Conservation (phyloP, 2,797 vertebrate genomes). For the Heterohyrax brucei region DNA sequence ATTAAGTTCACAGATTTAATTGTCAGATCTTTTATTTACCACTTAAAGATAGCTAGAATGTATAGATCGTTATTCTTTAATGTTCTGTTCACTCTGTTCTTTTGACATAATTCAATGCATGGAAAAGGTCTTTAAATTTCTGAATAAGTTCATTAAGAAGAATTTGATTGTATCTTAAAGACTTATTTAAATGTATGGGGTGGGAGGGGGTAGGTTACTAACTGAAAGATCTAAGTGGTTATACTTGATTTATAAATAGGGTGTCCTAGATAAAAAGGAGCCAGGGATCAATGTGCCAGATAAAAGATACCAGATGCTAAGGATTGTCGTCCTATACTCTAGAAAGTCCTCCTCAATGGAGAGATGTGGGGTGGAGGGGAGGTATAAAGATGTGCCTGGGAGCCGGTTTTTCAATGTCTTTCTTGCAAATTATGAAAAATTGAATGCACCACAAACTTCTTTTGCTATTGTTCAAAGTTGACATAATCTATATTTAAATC, state of each 20-base stretch:
- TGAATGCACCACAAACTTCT: background rate
- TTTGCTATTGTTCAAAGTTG: constrained; percentile 46
- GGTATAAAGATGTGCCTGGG: background rate
- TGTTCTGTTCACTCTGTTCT: constrained; percentile 66
- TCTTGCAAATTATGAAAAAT: constrained; percentile 51
- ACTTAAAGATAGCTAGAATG: constrained; percentile 36
- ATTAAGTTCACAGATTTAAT: too few species aligned
- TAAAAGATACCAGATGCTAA: constrained; percentile 85
- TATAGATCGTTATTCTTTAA: constrained; percentile 24
- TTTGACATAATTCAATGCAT: constrained; percentile 57
- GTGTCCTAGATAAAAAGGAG: constrained; percentile 84
- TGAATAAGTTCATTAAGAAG: constrained; percentile 60
- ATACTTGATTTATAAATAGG: constrained; percentile 82
- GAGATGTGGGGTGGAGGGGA: background rate
- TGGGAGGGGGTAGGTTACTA: constrained; percentile 30
- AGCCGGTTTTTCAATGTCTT: constrained; percentile 62
- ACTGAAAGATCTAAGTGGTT: constrained; percentile 75
- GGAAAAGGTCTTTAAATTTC: constrained; percentile 70
- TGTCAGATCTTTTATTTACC: background rate
- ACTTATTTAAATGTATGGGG: constrained; percentile 74
- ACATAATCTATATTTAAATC: constrained; percentile 39
- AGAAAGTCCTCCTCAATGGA: constrained; percentile 58
- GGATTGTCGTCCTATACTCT: constrained; percentile 77
- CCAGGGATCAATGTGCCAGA: constrained; percentile 83
- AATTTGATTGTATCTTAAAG: constrained; percentile 65